Percentiles rank a stretch among this genome's conserved stretches.
These are phyloP conservation scores for Macaca mulatta DNA, from an alignment of 2,113 vertebrate species.

Conservation along the genomic window DNA sequence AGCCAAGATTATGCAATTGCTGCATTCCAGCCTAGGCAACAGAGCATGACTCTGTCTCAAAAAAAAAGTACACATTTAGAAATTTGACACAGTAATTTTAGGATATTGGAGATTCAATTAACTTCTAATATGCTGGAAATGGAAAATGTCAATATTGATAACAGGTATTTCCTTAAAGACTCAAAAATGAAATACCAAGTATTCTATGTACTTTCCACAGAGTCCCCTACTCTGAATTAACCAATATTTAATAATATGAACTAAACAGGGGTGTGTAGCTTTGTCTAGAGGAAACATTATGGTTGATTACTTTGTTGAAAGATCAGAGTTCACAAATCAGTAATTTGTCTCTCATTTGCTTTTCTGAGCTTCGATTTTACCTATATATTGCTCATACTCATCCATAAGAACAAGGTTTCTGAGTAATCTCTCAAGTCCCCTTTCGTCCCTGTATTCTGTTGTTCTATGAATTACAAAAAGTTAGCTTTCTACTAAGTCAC, in stretches of 20 bases:
- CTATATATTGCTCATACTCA: not conserved
- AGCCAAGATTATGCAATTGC: too few relatives aligned
- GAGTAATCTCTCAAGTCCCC: not conserved
- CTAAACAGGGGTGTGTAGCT: not conserved
- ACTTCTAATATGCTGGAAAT: not conserved
- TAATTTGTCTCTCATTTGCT: not conserved
- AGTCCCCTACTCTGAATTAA: not conserved
- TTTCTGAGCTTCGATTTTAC: constrained; percentile 12
- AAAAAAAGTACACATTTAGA: too few relatives aligned
- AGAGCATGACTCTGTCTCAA: too few relatives aligned
- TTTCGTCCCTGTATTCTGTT: not conserved
- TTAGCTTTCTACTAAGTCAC: not conserved
- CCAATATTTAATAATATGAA: not conserved
- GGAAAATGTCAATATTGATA: not conserved
- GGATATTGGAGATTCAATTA: not conserved
- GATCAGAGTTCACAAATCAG: not conserved
- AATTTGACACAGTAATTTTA: too few relatives aligned
- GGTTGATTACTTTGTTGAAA: not conserved
- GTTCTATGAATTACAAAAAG: not conserved
- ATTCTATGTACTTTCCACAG: not conserved
- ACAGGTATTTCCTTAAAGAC: not conserved
- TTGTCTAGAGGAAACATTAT: not conserved
- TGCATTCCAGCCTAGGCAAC: too few relatives aligned
- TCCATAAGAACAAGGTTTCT: not conserved
- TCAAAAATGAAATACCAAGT: not conserved